phyloP scores from a whole-genome alignment of 2,888 invertebrate species.

The Tetropium fuscum region DNA sequence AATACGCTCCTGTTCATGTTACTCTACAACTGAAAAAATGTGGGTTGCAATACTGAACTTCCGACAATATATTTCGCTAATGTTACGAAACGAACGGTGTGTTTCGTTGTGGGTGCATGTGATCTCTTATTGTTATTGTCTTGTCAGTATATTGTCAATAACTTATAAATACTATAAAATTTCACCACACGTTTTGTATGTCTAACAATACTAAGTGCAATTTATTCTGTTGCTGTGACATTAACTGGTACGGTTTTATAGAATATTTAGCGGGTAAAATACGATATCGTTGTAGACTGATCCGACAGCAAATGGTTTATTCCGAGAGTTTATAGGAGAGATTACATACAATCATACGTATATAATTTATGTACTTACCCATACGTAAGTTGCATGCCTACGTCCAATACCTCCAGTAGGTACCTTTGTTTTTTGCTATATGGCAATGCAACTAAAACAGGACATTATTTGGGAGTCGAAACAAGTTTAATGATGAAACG shows the following conservation, averaged over 20 bases:
- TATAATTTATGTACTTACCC: no score
- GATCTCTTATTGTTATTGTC: constrained; percentile 29
- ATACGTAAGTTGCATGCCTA: no score
- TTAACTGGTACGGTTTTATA: constrained; percentile 11
- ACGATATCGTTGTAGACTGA: constrained; percentile 2
- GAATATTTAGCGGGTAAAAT: constrained; percentile 15
- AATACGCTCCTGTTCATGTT: constrained; percentile 23
- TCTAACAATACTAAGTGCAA: constrained; percentile 3
- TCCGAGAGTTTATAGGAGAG: no score
- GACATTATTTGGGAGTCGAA: no score
- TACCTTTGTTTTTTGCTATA: no score
- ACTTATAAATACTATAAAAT: constrained; percentile 29
- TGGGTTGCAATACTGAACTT: constrained; percentile 27
- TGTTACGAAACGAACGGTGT: constrained; percentile 21
- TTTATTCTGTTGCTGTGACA: constrained; percentile 12
- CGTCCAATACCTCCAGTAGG: no score
- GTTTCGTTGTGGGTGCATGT: constrained; percentile 28
- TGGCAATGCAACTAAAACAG: no score
- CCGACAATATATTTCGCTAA: constrained; percentile 31
- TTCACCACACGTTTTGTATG: constrained; percentile 24
- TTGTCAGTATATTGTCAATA: constrained; percentile 21
- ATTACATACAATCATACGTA: no score
- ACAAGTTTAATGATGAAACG: no score
- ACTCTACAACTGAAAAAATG: constrained; percentile 28
- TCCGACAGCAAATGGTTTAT: no score